These are phyloP conservation scores for Pituophis catenifer DNA, from an alignment of 2,113 vertebrate species.

Conservation along the genomic window DNA sequence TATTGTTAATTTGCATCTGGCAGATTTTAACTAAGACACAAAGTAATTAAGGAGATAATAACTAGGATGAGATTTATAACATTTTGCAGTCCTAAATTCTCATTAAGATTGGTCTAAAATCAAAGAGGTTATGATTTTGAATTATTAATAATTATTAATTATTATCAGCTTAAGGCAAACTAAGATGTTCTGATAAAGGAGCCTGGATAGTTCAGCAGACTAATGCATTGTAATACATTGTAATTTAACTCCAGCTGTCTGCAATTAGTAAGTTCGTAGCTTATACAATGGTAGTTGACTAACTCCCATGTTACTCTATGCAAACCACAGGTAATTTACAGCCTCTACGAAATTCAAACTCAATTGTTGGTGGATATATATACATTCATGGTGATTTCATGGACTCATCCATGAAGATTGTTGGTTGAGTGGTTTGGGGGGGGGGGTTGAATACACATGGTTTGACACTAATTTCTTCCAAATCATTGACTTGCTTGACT, in stretches of 20 bases:
- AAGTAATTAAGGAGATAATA: neutral
- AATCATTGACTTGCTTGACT: neutral
- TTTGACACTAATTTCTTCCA: neutral
- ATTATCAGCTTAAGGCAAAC: neutral
- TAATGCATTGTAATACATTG: too few species aligned
- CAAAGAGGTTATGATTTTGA: neutral
- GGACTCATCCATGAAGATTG: neutral
- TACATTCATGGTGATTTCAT: too few species aligned
- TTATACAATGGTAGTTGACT: neutral
- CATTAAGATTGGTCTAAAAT: neutral
- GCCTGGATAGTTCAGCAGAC: too few species aligned
- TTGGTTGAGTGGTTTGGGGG: neutral
- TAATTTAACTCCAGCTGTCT: too few species aligned
- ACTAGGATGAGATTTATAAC: neutral
- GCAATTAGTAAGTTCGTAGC: too few species aligned
- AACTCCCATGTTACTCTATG: neutral
- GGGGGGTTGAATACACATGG: neutral
- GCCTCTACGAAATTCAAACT: neutral
- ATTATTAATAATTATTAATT: neutral
- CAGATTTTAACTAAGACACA: neutral
- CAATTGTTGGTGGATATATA: neutral
- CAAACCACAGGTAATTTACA: neutral
- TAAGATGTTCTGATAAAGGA: neutral
- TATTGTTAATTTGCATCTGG: neutral
- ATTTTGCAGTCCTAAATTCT: neutral